Evolutionary conservation across 2,888 invertebrate genomes (phyloP).

Genomic region (Lymantria dispar): DNA sequence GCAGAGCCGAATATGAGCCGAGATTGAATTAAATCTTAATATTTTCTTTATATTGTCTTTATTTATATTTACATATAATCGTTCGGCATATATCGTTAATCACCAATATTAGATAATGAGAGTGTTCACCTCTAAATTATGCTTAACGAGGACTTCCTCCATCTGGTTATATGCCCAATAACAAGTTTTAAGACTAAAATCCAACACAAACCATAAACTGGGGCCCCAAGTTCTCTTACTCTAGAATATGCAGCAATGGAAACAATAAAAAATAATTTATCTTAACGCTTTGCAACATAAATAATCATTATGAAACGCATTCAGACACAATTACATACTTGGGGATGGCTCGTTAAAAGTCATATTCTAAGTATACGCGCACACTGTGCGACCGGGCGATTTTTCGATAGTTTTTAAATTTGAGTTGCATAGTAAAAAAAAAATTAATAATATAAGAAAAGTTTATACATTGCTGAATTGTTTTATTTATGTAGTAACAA

Average conservation of each 20-base stretch:
- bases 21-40: too few relatives aligned
- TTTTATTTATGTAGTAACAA: too few relatives aligned
- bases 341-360: constrained; percentile 66
- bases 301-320: constrained; percentile 67
- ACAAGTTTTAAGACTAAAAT: constrained; percentile 8
- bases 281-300: constrained; percentile 55
- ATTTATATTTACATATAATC: too few relatives aligned
- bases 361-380: constrained; percentile 50
- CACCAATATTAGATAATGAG: too few relatives aligned
- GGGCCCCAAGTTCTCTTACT: constrained; percentile 13
- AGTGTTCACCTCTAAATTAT: background rate
- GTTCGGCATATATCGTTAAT: too few relatives aligned
- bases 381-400: constrained; percentile 23
- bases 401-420: background rate
- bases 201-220: constrained; percentile 8
- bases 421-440: too few relatives aligned
- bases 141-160: background rate
- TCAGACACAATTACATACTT: constrained; percentile 69
- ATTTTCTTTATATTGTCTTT: too few relatives aligned
- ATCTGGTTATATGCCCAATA: constrained; percentile 7
- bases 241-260: constrained; percentile 40
- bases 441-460: too few relatives aligned
- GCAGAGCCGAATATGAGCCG: too few relatives aligned
- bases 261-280: constrained; percentile 70
- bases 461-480: too few relatives aligned